phyloP scores from a whole-genome alignment of 1,140 invertebrate genomes.

The Drosophila bipectinata region DNA sequence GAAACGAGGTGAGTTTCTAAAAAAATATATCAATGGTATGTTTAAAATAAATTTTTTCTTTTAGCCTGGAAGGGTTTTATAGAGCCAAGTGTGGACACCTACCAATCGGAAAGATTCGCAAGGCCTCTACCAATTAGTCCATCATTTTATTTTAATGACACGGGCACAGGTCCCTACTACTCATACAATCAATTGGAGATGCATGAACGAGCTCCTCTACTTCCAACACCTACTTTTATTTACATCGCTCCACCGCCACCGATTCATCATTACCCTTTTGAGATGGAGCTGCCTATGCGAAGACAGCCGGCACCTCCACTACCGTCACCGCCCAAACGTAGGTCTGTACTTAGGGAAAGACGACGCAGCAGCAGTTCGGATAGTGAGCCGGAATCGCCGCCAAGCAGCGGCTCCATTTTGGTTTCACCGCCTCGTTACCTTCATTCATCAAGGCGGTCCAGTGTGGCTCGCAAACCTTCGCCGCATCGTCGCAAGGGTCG shows the following conservation, averaged over 20 bases:
- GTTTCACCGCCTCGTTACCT: not conserved
- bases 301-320: not conserved
- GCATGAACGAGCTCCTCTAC: not conserved
- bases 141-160: not conserved
- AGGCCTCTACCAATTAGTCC: not conserved
- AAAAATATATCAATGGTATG: not conserved
- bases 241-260: not conserved
- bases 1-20: not conserved
- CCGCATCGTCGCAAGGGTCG: not conserved
- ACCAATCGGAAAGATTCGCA: not conserved
- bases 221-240: constrained; percentile 25
- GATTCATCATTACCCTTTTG: not conserved
- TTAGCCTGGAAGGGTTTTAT: not conserved
- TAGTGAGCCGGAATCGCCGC: not conserved
- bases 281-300: not conserved
- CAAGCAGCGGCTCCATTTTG: not conserved
- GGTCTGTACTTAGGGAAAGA: not conserved
- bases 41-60: not conserved
- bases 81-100: not conserved
- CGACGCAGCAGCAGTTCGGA: not conserved
- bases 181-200: not conserved
- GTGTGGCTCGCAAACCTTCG: not conserved
- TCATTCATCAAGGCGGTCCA: not conserved
- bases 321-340: not conserved
- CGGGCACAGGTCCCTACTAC: constrained; percentile 48